phyloP scores from a whole-genome alignment of 2,113 vertebrate species.

The Empidonax traillii region DNA sequence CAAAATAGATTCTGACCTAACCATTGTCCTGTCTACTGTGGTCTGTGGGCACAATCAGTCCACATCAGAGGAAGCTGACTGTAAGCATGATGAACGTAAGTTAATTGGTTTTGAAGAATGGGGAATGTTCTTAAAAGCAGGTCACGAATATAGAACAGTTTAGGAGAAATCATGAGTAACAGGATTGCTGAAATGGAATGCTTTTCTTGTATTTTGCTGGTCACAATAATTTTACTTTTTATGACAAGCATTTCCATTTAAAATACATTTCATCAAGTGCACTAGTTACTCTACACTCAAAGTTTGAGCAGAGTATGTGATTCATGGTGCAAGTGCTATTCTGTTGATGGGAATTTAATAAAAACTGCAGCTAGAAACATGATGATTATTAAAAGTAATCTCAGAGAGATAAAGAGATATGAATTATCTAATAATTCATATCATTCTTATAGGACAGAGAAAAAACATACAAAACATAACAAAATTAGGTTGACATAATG shows the following conservation, averaged over 20 bases:
- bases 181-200: not conserved
- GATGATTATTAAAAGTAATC: not conserved
- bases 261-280: not conserved
- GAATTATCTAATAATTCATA: not conserved
- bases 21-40: not conserved
- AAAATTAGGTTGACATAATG: not conserved
- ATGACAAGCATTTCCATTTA: not conserved
- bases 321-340: not conserved
- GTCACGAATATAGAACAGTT: not conserved
- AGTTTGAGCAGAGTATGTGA: not conserved
- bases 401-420: not conserved
- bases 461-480: not conserved
- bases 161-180: not conserved
- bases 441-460: not conserved
- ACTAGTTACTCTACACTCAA: not conserved
- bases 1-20: not conserved
- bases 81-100: not conserved
- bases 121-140: not conserved
- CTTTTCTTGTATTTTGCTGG: not conserved
- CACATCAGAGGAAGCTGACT: rapidly evolving
- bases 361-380: not conserved
- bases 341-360: not conserved
- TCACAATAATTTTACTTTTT: not conserved
- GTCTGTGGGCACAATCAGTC: not conserved
- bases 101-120: not conserved